These are phyloP conservation scores for Herpailurus yagouaroundi DNA, from an alignment of 2,113 vertebrate species.

Conservation along the genomic window DNA sequence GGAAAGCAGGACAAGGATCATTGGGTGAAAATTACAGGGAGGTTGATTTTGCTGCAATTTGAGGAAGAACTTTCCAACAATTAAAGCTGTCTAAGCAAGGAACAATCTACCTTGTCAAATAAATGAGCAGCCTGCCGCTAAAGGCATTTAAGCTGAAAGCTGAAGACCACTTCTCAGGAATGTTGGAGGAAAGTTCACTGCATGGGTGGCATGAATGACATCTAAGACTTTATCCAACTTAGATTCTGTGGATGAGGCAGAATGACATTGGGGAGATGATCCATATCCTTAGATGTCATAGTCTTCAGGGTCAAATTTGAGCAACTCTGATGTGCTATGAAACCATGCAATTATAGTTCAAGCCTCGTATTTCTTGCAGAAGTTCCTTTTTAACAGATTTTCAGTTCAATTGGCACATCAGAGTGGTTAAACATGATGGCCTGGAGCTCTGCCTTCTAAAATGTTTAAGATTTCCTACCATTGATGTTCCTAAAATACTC, in stretches of 20 bases:
- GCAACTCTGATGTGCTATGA: background rate
- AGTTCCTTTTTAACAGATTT: background rate
- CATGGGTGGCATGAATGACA: background rate
- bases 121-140: slow-evolving; percentile 26
- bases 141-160: slow-evolving; percentile 5
- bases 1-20: background rate
- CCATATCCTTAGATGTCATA: background rate
- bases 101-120: slow-evolving; percentile 48
- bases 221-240: background rate
- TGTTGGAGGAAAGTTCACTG: background rate
- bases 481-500: background rate
- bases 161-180: slow-evolving; percentile 3
- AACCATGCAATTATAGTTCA: background rate
- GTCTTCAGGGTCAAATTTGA: background rate
- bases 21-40: slow-evolving; percentile 38
- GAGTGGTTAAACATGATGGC: background rate
- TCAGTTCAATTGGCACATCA: background rate
- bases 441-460: background rate
- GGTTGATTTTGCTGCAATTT: slow-evolving; percentile 42
- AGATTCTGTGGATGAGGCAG: background rate
- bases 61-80: slow-evolving; percentile 58
- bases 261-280: background rate
- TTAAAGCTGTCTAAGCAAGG: slow-evolving; percentile 54
- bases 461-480: background rate
- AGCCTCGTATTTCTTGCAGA: background rate